These are phyloP conservation scores for Puma concolor DNA, from an alignment of 2,113 vertebrate genomes.

Conservation along the genomic window DNA sequence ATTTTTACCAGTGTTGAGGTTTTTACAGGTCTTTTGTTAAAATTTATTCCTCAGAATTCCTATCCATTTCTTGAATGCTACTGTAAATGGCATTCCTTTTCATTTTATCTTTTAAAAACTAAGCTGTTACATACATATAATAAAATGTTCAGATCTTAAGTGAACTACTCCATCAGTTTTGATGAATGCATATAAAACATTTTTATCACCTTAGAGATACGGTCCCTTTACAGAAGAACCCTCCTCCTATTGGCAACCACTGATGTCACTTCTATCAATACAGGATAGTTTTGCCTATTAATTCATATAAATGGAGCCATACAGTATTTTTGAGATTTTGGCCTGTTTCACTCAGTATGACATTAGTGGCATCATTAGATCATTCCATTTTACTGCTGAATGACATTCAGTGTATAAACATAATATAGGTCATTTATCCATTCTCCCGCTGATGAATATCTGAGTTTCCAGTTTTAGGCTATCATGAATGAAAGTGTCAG, in stretches of 20 bases:
- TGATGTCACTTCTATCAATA: slow-evolving; percentile 16
- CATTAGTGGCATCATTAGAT: background rate
- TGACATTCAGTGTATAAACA: background rate
- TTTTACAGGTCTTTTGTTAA: background rate
- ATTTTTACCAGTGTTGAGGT: background rate
- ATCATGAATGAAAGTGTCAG: background rate
- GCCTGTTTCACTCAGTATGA: background rate
- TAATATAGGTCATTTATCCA: background rate
- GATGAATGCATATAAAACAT: background rate
- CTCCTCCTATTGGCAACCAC: background rate
- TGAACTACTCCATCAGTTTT: background rate
- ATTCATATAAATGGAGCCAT: background rate
- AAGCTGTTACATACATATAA: background rate
- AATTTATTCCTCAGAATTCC: background rate
- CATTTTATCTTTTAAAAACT: background rate
- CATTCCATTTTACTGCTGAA: background rate
- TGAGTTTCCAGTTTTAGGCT: slow-evolving; percentile 5
- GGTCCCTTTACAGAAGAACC: background rate
- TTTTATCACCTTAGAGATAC: background rate
- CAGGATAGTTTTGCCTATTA: background rate
- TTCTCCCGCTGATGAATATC: background rate
- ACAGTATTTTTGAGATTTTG: slow-evolving; percentile 16
- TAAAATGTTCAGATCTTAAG: background rate
- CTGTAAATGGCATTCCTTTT: background rate
- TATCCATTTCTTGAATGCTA: background rate